Conservation (phyloP, 2,888 invertebrate genomes). For the Drosophila mayaguana region DNA sequence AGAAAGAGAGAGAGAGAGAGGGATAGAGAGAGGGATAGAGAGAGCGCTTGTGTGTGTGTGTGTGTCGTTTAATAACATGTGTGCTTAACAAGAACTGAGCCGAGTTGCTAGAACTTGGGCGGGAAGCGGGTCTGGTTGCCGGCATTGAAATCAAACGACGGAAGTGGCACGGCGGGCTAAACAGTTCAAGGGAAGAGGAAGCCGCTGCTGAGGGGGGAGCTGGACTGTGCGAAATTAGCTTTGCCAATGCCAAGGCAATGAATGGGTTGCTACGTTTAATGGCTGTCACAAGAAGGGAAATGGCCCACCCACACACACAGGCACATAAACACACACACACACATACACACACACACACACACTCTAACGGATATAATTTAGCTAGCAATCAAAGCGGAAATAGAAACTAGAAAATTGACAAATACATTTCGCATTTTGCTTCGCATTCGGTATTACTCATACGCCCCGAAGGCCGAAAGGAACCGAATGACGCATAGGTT, state of each 20-base stretch:
- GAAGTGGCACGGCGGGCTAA: conserved; percentile 53
- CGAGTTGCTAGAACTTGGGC: conserved; percentile 14
- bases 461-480: conserved; percentile 14
- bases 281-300: conserved; percentile 56
- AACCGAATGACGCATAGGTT: conserved; percentile 48
- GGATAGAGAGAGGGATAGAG: background rate
- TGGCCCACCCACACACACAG: conserved; percentile 39
- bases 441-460: conserved; percentile 45
- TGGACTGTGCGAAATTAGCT: conserved; percentile 64
- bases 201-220: background rate
- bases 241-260: conserved; percentile 54
- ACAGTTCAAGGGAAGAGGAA: conserved; percentile 5
- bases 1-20: conserved; percentile 1
- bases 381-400: conserved; percentile 72
- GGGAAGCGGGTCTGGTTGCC: conserved; percentile 12
- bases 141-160: conserved; percentile 78
- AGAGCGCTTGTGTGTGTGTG: background rate
- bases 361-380: conserved; percentile 64
- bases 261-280: conserved; percentile 39
- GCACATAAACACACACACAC: conserved; percentile 22
- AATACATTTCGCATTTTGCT: conserved; percentile 20
- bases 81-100: conserved; percentile 35
- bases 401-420: conserved; percentile 60
- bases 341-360: conserved; percentile 22
- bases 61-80: conserved; percentile 48